Base-by-base conservation (phyloP, 2,797 vertebrate species). In the Thalassophryne amazonica region DNA sequence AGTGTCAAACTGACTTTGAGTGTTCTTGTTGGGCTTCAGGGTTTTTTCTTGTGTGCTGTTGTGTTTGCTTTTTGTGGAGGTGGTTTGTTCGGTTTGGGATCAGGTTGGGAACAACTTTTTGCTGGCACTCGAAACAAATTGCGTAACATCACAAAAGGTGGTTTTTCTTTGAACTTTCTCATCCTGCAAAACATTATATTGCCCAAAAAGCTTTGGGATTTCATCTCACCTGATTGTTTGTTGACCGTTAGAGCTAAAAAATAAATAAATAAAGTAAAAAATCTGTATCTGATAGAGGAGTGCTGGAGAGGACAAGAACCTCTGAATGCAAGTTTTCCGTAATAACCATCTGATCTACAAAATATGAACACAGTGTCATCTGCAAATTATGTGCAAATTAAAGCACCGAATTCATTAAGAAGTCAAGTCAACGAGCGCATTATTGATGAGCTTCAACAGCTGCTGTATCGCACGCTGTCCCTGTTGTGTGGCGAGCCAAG, bases 131-230 rank as follows among this genome's bases (percentile, higher is more conserved):
- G n/a, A 10, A 60, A 60, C 65, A 58, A 43, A 58, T 80, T 73
- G 40, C 57, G 11, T 79, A 78, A 78, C 69, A 30, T 48, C 8
- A 29, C 60, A 61, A 11, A 34, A 28, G 24, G 11, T 39, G 37
- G 11, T 58, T 43, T 40, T 46, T 66, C 23, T 22, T 15, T 42
- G 34, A 55, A 14, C 33, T 23, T 40, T 13, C 30, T 49, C 35
- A 20, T 16, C 10, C 31, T 23, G 73, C 80, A 64, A 81, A 82
- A 25, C 29, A 11, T 61, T 84, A 80, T 67, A 72, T 55, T 50
- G 23, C 76, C 35, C 34, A 19, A 30, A 19, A 30, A 46, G 42
- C 39, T 42, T 3, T 2, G 11, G 43, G 28, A 45, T 55, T 65
- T 60, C 40, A 39, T 59, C 39, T 33, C 41, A 60, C 13, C 21